Base-by-base conservation (phyloP, 2,888 invertebrate species). In the Acheta domesticus region DNA sequence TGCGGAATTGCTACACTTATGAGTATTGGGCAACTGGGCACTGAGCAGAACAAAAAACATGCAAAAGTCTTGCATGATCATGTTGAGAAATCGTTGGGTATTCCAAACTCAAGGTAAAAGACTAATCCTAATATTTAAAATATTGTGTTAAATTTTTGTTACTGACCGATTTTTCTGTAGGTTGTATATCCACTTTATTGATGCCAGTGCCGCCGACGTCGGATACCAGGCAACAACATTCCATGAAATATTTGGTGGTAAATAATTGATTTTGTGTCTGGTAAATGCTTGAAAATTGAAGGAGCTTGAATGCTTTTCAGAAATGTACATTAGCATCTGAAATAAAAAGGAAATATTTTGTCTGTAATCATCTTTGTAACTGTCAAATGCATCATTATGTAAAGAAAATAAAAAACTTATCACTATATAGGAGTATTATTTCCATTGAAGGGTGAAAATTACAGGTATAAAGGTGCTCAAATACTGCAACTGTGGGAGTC, bases 151-250 rank as follows among this genome's bases (percentile, higher is more conserved):
- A 36, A 5, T 36, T 36, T 36, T 36, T 36, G 5, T 36, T 36
- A 36, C 36, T 36, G 5, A 36, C 36, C 8, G 36, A 36, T 83
- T 83, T 83, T 84, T 77, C 90, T 90, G 82, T 86, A 92, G 92
- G 83, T 90, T 92, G 90, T 93, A 92, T 85, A 91, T 93, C 77
- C 88, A 87, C 79, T 93, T 90, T 85, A 88, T 89, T 83, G 90
- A 92, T 85, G 88, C 89, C 79, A 87, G 89, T 2, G 87, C 90
- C 3, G 87, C 89, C 12, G 90, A 91, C 85, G 90, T 92, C 81
- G 92, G 92, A 76, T 92, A 89, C 84, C 89, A 90, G 83, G 91
- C 91, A 79, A 91, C 91, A 48, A 93, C 93, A 80, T 92, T 92
- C 87, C 91, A 91, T 84, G 88, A 89, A 79, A 87, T 91, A 79